Evolutionary conservation across 2,797 vertebrate species (phyloP).

Genomic region (Selene dorsalis): DNA sequence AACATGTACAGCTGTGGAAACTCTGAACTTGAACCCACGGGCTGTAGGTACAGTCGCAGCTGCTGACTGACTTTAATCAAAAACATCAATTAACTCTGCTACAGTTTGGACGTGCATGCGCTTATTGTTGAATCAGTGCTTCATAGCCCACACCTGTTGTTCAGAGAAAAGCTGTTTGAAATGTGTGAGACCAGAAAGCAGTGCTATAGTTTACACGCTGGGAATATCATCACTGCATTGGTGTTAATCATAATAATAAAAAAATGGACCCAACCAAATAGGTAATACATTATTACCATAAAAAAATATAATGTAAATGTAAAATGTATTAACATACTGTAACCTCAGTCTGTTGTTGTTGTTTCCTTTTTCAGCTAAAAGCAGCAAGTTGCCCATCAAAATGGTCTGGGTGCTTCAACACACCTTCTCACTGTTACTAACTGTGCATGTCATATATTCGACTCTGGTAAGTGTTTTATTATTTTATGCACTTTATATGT

Average conservation of each 20-base stretch:
- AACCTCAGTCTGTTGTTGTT: not conserved
- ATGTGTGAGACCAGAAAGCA: not conserved
- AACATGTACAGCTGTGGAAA: not conserved
- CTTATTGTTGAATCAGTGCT: not conserved
- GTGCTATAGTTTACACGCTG: not conserved
- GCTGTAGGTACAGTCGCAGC: not conserved
- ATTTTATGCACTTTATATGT: not conserved
- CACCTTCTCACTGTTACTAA: slow-evolving; percentile 65
- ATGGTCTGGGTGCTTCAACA: slow-evolving; percentile 70
- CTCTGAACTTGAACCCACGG: too few species aligned
- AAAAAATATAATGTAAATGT: too few species aligned
- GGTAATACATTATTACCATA: not conserved
- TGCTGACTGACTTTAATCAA: slow-evolving; percentile 36
- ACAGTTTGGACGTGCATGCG: not conserved
- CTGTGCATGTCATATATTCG: slow-evolving; percentile 63
- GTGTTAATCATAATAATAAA: not conserved
- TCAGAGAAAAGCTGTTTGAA: not conserved
- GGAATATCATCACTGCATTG: not conserved
- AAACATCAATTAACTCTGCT: slow-evolving; percentile 13
- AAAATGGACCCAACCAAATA: not conserved
- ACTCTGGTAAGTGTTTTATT: slow-evolving; percentile 63
- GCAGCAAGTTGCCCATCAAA: slow-evolving; percentile 46
- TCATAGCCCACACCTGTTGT: not conserved
- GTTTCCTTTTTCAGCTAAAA: slow-evolving; percentile 47
- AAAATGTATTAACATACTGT: not conserved